Percentiles rank a stretch among this genome's conserved stretches.
phyloP scores from a whole-genome alignment of 2,888 invertebrate genomes.

The Cerastis leucographa region DNA sequence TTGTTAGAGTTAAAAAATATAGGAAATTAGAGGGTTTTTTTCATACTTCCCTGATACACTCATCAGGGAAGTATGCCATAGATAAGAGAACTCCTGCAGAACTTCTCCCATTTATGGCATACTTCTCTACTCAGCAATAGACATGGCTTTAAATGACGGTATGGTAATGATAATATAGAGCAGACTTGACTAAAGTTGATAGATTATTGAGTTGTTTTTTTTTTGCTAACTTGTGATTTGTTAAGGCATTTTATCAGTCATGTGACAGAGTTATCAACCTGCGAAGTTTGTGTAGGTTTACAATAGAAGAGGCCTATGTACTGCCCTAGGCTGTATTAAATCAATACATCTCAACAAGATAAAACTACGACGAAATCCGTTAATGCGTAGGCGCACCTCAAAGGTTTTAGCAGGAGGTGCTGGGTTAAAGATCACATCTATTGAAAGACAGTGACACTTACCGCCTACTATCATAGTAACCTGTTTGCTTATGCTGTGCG shows the following conservation, averaged over 20 bases:
- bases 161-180: background rate
- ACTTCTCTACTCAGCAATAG: background rate
- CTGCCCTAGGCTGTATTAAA: constrained; percentile 3
- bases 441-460: constrained; percentile 21
- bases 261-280: background rate
- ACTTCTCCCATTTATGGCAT: too few species aligned
- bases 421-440: constrained; percentile 39
- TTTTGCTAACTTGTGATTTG: background rate
- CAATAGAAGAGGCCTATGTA: background rate
- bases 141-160: background rate
- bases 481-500: constrained; percentile 6
- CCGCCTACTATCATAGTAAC: constrained; percentile 30
- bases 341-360: constrained; percentile 4
- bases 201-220: too few species aligned
- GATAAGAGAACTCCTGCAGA: background rate
- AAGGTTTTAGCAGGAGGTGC: constrained; percentile 13
- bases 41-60: too few species aligned
- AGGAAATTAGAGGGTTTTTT: too few species aligned
- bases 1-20: too few species aligned
- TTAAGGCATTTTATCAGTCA: background rate
- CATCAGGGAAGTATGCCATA: background rate
- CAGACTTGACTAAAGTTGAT: background rate
- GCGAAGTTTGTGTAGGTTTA: background rate
- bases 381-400: constrained; percentile 45
- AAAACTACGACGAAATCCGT: constrained; percentile 8